Evolutionary conservation across 2,113 vertebrate species (phyloP).

Genomic region (Bujurquina vittata): DNA sequence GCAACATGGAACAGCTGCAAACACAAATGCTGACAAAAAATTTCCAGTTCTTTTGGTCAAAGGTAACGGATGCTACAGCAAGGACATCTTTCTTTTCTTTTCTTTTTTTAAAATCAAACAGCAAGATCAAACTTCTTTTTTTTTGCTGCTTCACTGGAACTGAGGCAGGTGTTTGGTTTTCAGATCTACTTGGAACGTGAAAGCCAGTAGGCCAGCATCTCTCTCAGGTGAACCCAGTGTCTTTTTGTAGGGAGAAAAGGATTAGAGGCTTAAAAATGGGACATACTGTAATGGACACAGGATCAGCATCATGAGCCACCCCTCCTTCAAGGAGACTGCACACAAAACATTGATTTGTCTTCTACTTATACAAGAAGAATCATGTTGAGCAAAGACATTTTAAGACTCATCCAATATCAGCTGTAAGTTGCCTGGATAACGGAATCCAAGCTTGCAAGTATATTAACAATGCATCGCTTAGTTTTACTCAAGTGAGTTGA

Average conservation of each 20-base stretch:
- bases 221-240: slow-evolving; percentile 6
- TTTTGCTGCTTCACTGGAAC: slow-evolving; percentile 29
- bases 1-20: slow-evolving; percentile 6
- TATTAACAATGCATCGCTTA: slow-evolving; percentile 53
- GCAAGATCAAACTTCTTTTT: neutral
- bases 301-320: neutral
- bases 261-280: slow-evolving; percentile 19
- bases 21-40: slow-evolving; percentile 31
- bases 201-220: neutral
- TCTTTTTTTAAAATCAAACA: slow-evolving; percentile 14
- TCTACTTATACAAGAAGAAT: slow-evolving; percentile 63
- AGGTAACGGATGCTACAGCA: slow-evolving; percentile 37
- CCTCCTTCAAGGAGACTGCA: slow-evolving; percentile 35
- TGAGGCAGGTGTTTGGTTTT: slow-evolving; percentile 29
- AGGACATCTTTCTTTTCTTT: slow-evolving; percentile 35
- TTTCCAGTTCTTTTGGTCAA: slow-evolving; percentile 36
- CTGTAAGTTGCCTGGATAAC: slow-evolving; percentile 36
- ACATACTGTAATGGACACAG: slow-evolving; percentile 27
- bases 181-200: slow-evolving; percentile 11
- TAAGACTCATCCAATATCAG: slow-evolving; percentile 47
- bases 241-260: slow-evolving; percentile 26
- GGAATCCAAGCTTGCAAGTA: slow-evolving; percentile 45
- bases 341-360: slow-evolving; percentile 63
- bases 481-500: slow-evolving; percentile 50
- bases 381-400: slow-evolving; percentile 54